phyloP scores from a whole-genome alignment of 35 echinoderm and acorn worm genomes.

The Ptychodera flava region DNA sequence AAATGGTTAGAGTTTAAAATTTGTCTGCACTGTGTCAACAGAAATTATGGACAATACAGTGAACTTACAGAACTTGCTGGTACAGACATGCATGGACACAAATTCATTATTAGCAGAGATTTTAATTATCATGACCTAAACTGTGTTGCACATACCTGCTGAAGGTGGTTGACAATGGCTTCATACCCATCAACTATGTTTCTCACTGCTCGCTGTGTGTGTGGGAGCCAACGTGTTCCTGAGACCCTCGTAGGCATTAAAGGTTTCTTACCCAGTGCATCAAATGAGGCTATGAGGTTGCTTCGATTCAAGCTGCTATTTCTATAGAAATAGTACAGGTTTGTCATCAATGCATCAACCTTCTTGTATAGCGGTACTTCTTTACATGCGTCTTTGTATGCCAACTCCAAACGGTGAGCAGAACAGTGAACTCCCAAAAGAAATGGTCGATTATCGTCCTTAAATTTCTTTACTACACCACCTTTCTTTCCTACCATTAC shows the following conservation, averaged over 20 bases:
- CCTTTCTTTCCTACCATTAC: slow-evolving; percentile 13
- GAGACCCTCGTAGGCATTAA: slow-evolving; percentile 38
- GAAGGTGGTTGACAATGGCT: slow-evolving; percentile 21
- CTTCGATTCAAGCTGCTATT: slow-evolving; percentile 61
- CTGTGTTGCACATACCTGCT: slow-evolving; percentile 16
- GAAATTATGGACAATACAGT: background rate
- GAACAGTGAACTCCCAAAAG: slow-evolving; percentile 32
- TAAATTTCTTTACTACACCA: slow-evolving; percentile 5
- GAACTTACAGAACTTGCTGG: too few species aligned
- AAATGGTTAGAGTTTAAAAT: background rate
- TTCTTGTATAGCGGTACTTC: background rate
- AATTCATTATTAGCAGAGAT: background rate
- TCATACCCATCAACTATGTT: slow-evolving; percentile 27
- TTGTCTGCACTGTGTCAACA: background rate
- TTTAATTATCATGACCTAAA: background rate
- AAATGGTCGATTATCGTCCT: slow-evolving; percentile 8
- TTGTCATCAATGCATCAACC: slow-evolving; percentile 19
- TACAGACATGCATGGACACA: background rate
- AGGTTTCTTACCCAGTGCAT: slow-evolving; percentile 10
- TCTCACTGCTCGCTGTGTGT: slow-evolving; percentile 33
- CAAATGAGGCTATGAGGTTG: slow-evolving; percentile 24
- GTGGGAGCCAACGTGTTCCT: slow-evolving; percentile 45
- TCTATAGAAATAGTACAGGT: slow-evolving; percentile 47
- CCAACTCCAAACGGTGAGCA: slow-evolving; percentile 31
- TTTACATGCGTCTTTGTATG: slow-evolving; percentile 49